Evolutionary conservation across 2,888 invertebrate genomes (phyloP).

Genomic region (Drosophila nr. perissopoda): DNA sequence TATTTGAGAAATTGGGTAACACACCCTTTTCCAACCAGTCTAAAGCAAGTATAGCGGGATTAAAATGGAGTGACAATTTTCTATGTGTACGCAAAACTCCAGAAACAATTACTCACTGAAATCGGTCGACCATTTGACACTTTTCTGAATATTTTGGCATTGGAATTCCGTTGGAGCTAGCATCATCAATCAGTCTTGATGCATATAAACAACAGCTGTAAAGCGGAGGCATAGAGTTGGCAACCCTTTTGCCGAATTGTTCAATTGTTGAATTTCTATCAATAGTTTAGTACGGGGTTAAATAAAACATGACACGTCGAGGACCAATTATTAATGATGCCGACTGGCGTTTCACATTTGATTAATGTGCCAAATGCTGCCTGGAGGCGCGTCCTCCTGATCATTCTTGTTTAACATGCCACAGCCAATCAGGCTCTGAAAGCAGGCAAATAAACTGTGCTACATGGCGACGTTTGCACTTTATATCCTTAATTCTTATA

Average conservation of each 20-base stretch:
- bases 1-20: background rate
- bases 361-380: constrained; percentile 38
- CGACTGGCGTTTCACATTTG: constrained; percentile 43
- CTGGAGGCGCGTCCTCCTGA: background rate
- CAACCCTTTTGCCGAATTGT: constrained; percentile 12
- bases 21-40: background rate
- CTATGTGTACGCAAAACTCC: background rate
- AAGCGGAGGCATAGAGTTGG: background rate
- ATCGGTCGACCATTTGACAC: constrained; percentile 18
- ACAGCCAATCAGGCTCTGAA: constrained; percentile 14
- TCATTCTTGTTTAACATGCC: constrained; percentile 25
- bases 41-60: background rate
- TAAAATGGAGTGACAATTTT: constrained; percentile 5
- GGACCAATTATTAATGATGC: constrained; percentile 63
- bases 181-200: constrained; percentile 44
- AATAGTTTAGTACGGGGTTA: constrained; percentile 55
- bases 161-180: constrained; percentile 1
- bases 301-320: constrained; percentile 56
- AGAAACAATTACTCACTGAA: constrained; percentile 43
- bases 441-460: constrained; percentile 29
- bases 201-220: constrained; percentile 20
- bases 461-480: constrained; percentile 23
- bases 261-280: constrained; percentile 43
- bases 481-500: constrained; percentile 23
- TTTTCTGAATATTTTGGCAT: constrained; percentile 18